Evolutionary conservation across 2,888 invertebrate species (phyloP).

Genomic region (Homarus gammarus): DNA sequence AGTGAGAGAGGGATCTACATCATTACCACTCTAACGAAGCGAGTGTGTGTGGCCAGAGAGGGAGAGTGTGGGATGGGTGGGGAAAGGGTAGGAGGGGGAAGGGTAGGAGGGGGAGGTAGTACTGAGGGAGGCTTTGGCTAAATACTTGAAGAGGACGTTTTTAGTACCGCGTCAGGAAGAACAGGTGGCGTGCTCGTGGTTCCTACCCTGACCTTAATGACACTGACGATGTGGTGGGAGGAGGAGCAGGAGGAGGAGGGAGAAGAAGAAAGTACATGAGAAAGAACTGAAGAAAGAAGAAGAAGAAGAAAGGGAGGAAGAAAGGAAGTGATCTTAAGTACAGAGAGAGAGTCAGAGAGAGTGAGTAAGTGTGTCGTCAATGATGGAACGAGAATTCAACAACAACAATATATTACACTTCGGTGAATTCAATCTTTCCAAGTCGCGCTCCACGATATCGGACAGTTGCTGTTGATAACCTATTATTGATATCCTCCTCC

Average conservation of each 20-base stretch:
- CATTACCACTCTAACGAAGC: too few species aligned
- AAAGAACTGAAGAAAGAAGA: background rate
- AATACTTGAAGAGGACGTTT: too few species aligned
- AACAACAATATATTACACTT: background rate
- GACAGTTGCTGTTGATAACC: conserved; percentile 42
- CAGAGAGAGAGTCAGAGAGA: background rate
- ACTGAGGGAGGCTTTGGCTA: background rate
- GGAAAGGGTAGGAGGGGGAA: background rate
- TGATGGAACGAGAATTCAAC: too few species aligned
- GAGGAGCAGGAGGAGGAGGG: background rate
- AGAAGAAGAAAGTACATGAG: background rate
- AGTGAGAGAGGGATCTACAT: too few species aligned
- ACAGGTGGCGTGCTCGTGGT: too few species aligned
- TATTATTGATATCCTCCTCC: conserved; percentile 21
- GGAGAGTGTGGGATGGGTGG: background rate
- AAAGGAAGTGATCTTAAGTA: background rate
- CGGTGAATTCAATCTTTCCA: too few species aligned
- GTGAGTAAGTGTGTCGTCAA: too few species aligned
- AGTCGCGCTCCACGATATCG: conserved; percentile 12
- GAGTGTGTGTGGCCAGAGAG: too few species aligned
- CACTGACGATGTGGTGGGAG: too few species aligned
- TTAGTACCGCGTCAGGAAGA: background rate
- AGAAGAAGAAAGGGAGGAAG: conserved; percentile 7
- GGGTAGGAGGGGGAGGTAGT: background rate
- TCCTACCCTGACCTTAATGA: too few species aligned